Base-by-base conservation (phyloP, 2,888 invertebrate genomes). In the Myopa testacea region DNA sequence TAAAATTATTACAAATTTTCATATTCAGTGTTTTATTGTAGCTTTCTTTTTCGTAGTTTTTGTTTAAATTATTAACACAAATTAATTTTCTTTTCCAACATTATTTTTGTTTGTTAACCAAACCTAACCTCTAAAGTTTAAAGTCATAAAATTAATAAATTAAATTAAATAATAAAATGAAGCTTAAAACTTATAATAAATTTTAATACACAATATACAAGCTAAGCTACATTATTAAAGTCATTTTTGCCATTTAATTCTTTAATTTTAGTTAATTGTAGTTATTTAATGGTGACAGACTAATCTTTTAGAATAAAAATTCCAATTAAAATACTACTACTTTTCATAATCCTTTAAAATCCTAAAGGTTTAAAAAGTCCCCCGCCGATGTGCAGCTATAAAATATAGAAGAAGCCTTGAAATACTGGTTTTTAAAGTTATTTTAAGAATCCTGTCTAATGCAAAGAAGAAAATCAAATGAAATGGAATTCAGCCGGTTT, bases 401-500 rank as follows among this genome's bases (percentile, higher is more conserved):
- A 55, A 55, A 55, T n/a, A 14, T 34, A 5, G 34, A n/a, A 74
- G 37, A 74, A 40, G 65, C 63, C 74, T 65, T 12, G 40, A 65
- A 74, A 74, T 37, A 74, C 74, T 52, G 65, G 74, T 74, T 74
- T 40, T 62, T 6, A 8, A 45, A 16, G 70, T 72, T 72, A 65
- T 63, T 74, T 65, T 63, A 58, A 45, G 71, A 58, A 71, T 38
- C 71, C 55, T 60, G 45, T 52, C 65, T 62, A 50, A 71, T 19
- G 63, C 38, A 69, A 34, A 52, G 5, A 62, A 68, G 60, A 65
- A 55, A 78, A 68, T 40, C 73, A 69, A 67, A 78, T 69, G 60
- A 74, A 74, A 69, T 78, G 77, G 77, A 73, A 78, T 74, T 78
- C 73, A 74, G 77, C 77, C 77, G 68, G 77, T 78, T 78, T 73